These are phyloP conservation scores for Botia kubotai DNA, from an alignment of 2,797 vertebrate genomes.

Conservation along the genomic window DNA sequence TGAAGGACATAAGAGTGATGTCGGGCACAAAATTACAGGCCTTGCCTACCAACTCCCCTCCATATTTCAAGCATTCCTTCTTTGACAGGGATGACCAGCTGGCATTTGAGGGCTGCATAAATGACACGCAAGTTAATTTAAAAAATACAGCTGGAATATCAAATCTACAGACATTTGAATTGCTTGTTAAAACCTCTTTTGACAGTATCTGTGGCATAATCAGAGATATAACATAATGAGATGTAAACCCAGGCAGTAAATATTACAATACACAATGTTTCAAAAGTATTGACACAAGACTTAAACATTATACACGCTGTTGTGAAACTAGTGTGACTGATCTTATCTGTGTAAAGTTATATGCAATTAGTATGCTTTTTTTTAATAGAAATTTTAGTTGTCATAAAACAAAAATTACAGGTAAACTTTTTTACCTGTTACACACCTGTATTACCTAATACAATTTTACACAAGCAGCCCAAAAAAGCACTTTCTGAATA, in stretches of 20 bases:
- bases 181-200: neutral
- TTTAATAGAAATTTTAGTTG: too few species aligned
- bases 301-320: neutral
- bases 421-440: too few species aligned
- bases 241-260: neutral
- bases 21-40: constrained; percentile 90
- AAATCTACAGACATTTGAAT: neutral
- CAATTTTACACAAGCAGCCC: neutral
- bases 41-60: constrained; percentile 86
- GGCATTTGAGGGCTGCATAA: constrained; percentile 76
- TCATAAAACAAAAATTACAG: too few species aligned
- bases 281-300: neutral
- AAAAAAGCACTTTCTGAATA: constrained; percentile 33
- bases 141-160: neutral
- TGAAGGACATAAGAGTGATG: constrained; percentile 94
- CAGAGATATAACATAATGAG: too few species aligned
- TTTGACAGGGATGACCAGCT: constrained; percentile 87
- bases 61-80: constrained; percentile 86
- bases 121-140: neutral
- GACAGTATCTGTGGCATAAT: neutral
- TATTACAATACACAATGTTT: neutral
- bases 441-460: too few species aligned
- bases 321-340: neutral
- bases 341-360: neutral
- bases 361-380: neutral